phyloP scores from a whole-genome alignment of 1,140 invertebrate species.

The Eriosoma lanigerum region DNA sequence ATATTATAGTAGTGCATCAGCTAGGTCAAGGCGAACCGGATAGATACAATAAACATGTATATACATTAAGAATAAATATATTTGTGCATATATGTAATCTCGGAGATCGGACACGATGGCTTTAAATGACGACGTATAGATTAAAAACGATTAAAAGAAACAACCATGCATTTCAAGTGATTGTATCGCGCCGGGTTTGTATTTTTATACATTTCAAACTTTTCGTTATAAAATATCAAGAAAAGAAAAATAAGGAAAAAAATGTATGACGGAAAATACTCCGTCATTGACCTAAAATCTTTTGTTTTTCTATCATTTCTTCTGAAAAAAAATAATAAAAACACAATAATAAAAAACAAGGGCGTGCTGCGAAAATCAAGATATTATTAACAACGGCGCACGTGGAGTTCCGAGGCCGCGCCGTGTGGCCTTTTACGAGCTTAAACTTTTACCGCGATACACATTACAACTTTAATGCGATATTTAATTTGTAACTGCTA shows the following conservation, averaged over 20 bases:
- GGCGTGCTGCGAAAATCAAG: conserved; percentile 1
- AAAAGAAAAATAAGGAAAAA: neutral
- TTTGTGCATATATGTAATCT: conserved; percentile 5
- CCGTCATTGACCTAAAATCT: conserved; percentile 49
- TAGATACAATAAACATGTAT: conserved; percentile 9
- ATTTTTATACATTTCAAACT: too few species aligned
- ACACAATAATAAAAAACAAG: too few species aligned
- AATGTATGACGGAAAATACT: neutral
- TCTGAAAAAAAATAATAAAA: too few species aligned
- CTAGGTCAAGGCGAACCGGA: conserved; percentile 49
- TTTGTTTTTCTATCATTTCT: neutral
- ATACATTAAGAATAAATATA: neutral
- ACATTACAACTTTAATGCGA: too few species aligned
- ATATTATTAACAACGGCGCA: neutral
- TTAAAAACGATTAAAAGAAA: conserved; percentile 34
- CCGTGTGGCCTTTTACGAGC: conserved; percentile 1
- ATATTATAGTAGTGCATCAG: conserved; percentile 26
- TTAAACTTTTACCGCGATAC: too few species aligned
- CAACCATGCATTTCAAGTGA: neutral
- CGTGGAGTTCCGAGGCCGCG: conserved; percentile 3
- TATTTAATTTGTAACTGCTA: too few species aligned
- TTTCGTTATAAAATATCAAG: too few species aligned
- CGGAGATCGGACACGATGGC: neutral
- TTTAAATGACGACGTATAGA: neutral
- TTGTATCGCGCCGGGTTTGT: neutral